Evolutionary conservation across 2,888 invertebrate genomes (phyloP).

Genomic region (Chironomus riparius): DNA sequence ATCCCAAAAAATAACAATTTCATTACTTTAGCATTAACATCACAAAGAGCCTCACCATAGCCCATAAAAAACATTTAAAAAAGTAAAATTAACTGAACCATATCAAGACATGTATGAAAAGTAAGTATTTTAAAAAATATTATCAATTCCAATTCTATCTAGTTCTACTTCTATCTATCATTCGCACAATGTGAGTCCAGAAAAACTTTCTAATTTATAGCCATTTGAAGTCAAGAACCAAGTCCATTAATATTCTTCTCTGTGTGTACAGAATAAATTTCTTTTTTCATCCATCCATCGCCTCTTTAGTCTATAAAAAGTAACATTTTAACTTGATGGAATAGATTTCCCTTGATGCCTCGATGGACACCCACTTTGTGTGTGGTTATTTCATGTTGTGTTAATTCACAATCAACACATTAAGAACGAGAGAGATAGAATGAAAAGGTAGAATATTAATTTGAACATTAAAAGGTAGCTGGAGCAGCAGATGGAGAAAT

Average conservation of each 20-base stretch:
- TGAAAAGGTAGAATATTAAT: neutral
- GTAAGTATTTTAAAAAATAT: too few species aligned
- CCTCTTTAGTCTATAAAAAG: neutral
- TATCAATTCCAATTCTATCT: neutral
- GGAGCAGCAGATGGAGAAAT: neutral
- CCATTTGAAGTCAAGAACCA: neutral
- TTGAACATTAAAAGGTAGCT: neutral
- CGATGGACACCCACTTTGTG: constrained; percentile 14
- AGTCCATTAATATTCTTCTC: neutral
- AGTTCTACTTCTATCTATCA: neutral
- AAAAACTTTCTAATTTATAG: neutral
- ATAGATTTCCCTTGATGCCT: constrained; percentile 5
- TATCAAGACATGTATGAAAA: neutral
- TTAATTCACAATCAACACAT: constrained; percentile 8
- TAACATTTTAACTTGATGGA: neutral
- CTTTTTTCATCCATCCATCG: neutral
- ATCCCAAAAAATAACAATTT: too few species aligned
- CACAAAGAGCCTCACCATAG: too few species aligned
- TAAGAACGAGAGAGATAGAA: neutral
- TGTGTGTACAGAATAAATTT: neutral
- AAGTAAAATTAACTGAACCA: neutral
- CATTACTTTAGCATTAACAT: too few species aligned
- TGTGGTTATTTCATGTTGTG: neutral
- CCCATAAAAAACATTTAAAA: neutral
- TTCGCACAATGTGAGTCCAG: neutral